Percentiles rank a stretch among this genome's conserved stretches.
Evolutionary conservation across 2,888 invertebrate genomes (phyloP).

Genomic region (Leucophenga montana): DNA sequence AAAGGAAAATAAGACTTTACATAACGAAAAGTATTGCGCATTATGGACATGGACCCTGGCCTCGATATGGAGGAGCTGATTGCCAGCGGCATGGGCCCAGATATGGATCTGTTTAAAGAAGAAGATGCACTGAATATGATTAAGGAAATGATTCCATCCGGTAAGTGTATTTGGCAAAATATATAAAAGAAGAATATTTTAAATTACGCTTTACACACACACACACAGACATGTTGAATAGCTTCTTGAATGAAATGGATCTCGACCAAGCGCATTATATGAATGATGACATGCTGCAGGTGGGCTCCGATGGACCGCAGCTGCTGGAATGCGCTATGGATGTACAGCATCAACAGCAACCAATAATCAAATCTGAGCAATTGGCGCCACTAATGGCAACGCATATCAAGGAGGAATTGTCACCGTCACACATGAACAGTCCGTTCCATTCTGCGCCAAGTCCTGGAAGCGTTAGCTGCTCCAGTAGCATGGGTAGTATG

Average conservation of each 20-base stretch:
- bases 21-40: no score
- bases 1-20: no score
- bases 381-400: constrained; percentile 42
- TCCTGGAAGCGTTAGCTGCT: background rate
- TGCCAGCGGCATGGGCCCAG: constrained; percentile 58
- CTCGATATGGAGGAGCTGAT: constrained; percentile 65
- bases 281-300: constrained; percentile 54
- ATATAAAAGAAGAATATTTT: background rate
- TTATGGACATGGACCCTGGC: constrained; percentile 14
- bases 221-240: constrained; percentile 64
- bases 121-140: constrained; percentile 71
- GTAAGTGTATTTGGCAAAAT: constrained; percentile 40
- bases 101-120: constrained; percentile 68
- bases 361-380: constrained; percentile 53
- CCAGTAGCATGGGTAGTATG: constrained; percentile 21
- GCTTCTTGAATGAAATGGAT: constrained; percentile 67
- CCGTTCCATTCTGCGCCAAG: constrained; percentile 39
- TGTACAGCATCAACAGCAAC: constrained; percentile 36
- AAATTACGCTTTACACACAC: background rate
- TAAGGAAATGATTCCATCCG: constrained; percentile 70
- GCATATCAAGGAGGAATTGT: constrained; percentile 57
- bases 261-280: constrained; percentile 61
- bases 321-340: constrained; percentile 52
- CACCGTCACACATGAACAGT: constrained; percentile 33
- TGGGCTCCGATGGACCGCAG: constrained; percentile 43